Evolutionary conservation across 2,888 invertebrate species (phyloP), one percentile per base, ranked within the genome.

Genomic region (Pachliopta kotzebuea): DNA sequence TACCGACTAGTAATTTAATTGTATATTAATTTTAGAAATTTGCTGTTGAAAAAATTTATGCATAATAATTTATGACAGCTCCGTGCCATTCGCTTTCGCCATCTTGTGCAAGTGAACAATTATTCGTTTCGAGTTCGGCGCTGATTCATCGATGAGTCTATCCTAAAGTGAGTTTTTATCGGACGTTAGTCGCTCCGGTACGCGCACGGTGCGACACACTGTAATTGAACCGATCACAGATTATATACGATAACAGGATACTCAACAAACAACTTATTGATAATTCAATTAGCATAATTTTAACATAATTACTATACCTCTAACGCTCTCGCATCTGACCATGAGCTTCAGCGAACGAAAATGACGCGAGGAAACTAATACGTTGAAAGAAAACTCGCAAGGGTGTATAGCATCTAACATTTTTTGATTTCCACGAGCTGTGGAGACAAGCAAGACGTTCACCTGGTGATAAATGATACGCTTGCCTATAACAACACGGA

Each of bases 61-160:
- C 2, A 7, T 17, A 29, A 55, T 55, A 67, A 66, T 60, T 45
- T 70, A 58, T 52, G 60, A 66, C 80, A 73, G 76, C 86, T 88
- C 86, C 76, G 79, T 68, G 71, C 74, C 69, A 66, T 71, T 73
- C 79, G 72, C 78, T 86, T 86, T 87, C 79, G 78, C 73, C 74
- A 80, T 84, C 85, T 89, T 86, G 86, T 85, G 86, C 81, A 89
- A 89, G 86, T 84, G 82, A 83, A 78, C 80, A 81, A 84, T 83
- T 77, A 88, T 87, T 88, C 84, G 85, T 82, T 81, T 80, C 83
- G 85, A 81, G 74, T 76, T 79, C 77, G 70, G 68, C 71, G 83
- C 80, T 91, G 91, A 91, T 78, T 91, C 91, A 91, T 83, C 90
- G 91, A 88, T 90, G 91, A 91, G 90, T 91, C 88, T 90, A 89